Conservation (phyloP, 1,140 invertebrate genomes). For the Bombus picipes region DNA sequence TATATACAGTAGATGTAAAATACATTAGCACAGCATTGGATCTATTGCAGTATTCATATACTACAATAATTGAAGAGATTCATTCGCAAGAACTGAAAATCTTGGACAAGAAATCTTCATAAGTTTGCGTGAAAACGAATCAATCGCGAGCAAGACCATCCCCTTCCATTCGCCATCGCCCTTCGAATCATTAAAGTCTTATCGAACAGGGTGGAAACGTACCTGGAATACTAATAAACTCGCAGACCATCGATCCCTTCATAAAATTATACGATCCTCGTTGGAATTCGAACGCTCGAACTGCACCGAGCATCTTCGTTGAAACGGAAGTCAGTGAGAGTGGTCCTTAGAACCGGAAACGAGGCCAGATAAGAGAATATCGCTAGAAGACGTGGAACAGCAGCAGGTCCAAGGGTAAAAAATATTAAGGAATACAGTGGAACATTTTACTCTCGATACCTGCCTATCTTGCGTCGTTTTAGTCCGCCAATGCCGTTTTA, state of each 20-base stretch:
- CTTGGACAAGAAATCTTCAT: background rate
- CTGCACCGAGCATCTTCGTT: background rate
- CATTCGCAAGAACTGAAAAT: too few relatives aligned
- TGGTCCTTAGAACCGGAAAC: background rate
- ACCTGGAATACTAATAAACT: slow-evolving; percentile 10
- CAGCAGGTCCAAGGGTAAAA: background rate
- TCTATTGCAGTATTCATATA: too few relatives aligned
- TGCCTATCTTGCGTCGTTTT: background rate
- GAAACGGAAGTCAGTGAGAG: background rate
- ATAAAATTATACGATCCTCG: slow-evolving; percentile 19
- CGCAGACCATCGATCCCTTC: background rate
- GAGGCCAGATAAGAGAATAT: slow-evolving; percentile 5
- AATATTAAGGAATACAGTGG: slow-evolving; percentile 7
- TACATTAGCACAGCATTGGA: too few relatives aligned
- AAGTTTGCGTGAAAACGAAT: background rate
- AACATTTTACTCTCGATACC: background rate
- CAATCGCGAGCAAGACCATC: background rate
- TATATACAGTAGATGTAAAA: too few relatives aligned
- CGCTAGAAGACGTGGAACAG: background rate
- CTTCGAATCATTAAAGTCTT: background rate
- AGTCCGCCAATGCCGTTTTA: background rate
- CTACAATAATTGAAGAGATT: too few relatives aligned
- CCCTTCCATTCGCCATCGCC: background rate
- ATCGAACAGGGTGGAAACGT: background rate
- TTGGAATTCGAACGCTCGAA: background rate